Conservation (phyloP, 2,797 vertebrate species). For the Hyperoplus immaculatus region DNA sequence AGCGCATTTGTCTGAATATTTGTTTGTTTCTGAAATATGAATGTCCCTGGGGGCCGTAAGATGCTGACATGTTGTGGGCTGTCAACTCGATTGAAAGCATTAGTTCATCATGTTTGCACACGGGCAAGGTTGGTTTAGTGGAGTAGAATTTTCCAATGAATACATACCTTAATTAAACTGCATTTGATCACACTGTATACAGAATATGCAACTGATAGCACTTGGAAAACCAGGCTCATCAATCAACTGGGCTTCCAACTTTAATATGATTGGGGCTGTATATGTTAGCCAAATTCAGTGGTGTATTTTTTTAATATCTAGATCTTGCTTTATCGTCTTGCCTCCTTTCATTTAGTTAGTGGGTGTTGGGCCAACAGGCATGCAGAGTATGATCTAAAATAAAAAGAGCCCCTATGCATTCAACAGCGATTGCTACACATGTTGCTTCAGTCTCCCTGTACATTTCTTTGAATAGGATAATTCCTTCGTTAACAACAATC, state of each 20-base stretch:
- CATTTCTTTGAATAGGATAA: neutral
- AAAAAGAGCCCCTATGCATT: neutral
- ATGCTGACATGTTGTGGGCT: conserved; percentile 53
- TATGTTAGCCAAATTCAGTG: neutral
- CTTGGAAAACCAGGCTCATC: neutral
- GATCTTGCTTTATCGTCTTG: neutral
- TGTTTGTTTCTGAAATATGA: conserved; percentile 31
- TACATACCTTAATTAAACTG: conserved; percentile 14
- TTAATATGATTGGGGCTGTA: conserved; percentile 1
- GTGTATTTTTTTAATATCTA: conserved; percentile 1
- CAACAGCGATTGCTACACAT: neutral
- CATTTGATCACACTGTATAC: conserved; percentile 25
- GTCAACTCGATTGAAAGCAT: conserved; percentile 52
- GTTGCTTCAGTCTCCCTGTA: neutral
- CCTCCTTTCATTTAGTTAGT: neutral
- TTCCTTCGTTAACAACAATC: neutral
- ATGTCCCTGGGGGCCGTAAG: conserved; percentile 32
- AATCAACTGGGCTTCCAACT: conserved; percentile 5
- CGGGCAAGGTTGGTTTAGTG: conserved; percentile 31
- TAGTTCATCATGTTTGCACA: conserved; percentile 46
- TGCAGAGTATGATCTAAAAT: conserved; percentile 20
- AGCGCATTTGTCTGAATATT: conserved; percentile 23
- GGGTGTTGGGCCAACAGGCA: neutral
- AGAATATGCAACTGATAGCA: conserved; percentile 14
- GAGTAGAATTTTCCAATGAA: conserved; percentile 22